Conservation (phyloP, 1,140 invertebrate species). For the Druon quercuslanigerum region DNA sequence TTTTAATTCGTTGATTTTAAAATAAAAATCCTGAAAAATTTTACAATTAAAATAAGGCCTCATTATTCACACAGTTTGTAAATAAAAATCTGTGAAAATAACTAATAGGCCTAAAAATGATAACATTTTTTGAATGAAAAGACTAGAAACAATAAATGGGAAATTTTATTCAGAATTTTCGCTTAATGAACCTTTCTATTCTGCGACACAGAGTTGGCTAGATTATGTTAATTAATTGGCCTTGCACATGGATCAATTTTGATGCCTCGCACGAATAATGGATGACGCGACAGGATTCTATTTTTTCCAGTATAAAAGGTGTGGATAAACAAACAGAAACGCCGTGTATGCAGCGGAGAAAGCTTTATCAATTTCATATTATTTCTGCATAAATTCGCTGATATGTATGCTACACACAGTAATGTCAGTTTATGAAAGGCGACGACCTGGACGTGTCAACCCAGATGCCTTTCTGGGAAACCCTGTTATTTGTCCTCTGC, state of each 20-base stretch:
- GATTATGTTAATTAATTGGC: constrained; percentile 20
- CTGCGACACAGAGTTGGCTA: not conserved
- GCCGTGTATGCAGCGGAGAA: not conserved
- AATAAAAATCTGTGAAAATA: too few species aligned
- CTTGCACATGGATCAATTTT: constrained; percentile 14
- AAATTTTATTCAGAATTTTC: constrained; percentile 5
- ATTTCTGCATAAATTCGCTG: not conserved
- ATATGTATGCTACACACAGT: not conserved
- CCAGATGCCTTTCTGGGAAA: constrained; percentile 11
- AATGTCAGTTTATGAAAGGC: not conserved
- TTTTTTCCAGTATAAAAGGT: constrained; percentile 1
- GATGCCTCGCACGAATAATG: not conserved
- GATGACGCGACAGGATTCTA: not conserved
- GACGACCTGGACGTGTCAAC: constrained; percentile 24
- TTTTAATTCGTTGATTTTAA: too few species aligned
- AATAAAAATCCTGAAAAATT: too few species aligned
- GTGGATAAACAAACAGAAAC: constrained; percentile 16
- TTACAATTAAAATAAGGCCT: too few species aligned
- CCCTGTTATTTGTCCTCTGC: constrained; percentile 23
- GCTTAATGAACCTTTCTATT: not conserved
- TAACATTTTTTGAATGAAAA: not conserved
- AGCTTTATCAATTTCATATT: not conserved
- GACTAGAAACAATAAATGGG: not conserved
- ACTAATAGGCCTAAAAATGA: too few species aligned
- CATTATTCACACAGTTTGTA: too few species aligned